These are phyloP conservation scores for Jaculus jaculus DNA, from an alignment of 2,113 vertebrate species.

Conservation along the genomic window DNA sequence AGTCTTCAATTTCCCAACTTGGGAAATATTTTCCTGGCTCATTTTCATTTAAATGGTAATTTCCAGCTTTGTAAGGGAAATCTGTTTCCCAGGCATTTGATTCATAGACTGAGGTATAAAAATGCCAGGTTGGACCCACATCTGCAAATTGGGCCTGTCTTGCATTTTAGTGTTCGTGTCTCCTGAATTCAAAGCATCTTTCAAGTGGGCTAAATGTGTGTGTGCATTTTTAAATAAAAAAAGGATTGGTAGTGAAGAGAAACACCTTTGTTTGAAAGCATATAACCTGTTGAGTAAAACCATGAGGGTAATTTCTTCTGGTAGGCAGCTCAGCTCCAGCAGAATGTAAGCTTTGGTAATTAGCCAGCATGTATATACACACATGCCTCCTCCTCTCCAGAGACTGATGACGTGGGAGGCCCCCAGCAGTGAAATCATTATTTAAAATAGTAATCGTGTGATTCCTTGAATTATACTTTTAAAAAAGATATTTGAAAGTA, in stretches of 20 bases:
- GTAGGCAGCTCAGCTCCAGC: conserved; percentile 79
- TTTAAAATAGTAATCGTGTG: conserved; percentile 49
- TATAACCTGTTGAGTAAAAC: conserved; percentile 74
- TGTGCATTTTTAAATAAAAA: not conserved
- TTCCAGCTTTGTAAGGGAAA: conserved; percentile 41
- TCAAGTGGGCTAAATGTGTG: conserved; percentile 39
- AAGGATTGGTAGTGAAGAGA: not conserved
- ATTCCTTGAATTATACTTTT: conserved; percentile 38
- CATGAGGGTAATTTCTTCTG: conserved; percentile 70
- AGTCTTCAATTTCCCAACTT: conserved; percentile 53
- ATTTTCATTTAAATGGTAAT: conserved; percentile 59
- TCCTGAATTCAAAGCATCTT: conserved; percentile 80
- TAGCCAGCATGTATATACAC: conserved; percentile 28
- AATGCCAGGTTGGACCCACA: conserved; percentile 60
- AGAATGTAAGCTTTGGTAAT: conserved; percentile 78
- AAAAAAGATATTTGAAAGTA: too few relatives aligned
- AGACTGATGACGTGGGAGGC: conserved; percentile 59
- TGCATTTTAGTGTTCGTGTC: conserved; percentile 80
- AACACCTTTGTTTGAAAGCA: conserved; percentile 74
- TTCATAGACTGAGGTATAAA: conserved; percentile 29
- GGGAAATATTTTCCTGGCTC: conserved; percentile 65
- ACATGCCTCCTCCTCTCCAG: conserved; percentile 8
- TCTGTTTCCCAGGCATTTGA: conserved; percentile 17
- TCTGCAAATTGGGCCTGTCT: conserved; percentile 76
- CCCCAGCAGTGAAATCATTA: conserved; percentile 39